A percentile compares a stretch with the other conserved stretches of the same genome.
These are phyloP conservation scores for Etheostoma perlongum DNA, from an alignment of 2,797 vertebrate species.

Conservation along the genomic window DNA sequence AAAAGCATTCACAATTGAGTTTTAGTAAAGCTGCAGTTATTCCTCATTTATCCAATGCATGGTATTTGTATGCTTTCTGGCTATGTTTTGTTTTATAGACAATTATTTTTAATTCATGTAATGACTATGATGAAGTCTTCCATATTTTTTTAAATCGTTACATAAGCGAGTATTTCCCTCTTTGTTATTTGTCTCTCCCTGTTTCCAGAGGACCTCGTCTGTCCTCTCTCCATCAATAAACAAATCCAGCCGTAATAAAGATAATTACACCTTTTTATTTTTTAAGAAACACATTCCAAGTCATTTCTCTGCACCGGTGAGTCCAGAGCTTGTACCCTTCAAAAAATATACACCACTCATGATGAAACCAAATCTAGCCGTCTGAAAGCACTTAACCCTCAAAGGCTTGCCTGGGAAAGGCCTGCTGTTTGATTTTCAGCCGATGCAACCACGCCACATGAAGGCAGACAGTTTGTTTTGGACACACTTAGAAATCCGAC, in stretches of 20 bases:
- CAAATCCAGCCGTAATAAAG: slow-evolving; percentile 54
- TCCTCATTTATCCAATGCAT: no score
- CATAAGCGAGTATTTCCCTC: background rate
- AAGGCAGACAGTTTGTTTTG: slow-evolving; percentile 50
- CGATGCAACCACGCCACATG: slow-evolving; percentile 48
- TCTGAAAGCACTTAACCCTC: slow-evolving; percentile 80
- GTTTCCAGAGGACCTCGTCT: slow-evolving; percentile 30
- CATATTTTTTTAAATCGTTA: background rate
- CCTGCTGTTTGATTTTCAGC: slow-evolving; percentile 63
- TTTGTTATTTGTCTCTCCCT: slow-evolving; percentile 11
- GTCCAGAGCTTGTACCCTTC: slow-evolving; percentile 62
- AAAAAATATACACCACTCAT: slow-evolving; percentile 77
- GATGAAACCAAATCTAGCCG: slow-evolving; percentile 75
- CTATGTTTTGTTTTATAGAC: background rate
- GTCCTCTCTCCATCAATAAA: slow-evolving; percentile 62
- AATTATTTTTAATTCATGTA: background rate
- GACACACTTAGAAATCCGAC: background rate
- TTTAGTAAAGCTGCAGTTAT: no score
- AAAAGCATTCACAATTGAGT: no score
- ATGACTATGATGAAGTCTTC: background rate
- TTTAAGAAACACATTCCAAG: slow-evolving; percentile 53
- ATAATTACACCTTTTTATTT: slow-evolving; percentile 68
- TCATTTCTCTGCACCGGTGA: slow-evolving; percentile 41
- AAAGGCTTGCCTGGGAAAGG: slow-evolving; percentile 61
- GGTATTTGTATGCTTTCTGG: background rate